Base-by-base conservation (phyloP, 2,888 invertebrate genomes). In the Ormyrus nitidulus region DNA sequence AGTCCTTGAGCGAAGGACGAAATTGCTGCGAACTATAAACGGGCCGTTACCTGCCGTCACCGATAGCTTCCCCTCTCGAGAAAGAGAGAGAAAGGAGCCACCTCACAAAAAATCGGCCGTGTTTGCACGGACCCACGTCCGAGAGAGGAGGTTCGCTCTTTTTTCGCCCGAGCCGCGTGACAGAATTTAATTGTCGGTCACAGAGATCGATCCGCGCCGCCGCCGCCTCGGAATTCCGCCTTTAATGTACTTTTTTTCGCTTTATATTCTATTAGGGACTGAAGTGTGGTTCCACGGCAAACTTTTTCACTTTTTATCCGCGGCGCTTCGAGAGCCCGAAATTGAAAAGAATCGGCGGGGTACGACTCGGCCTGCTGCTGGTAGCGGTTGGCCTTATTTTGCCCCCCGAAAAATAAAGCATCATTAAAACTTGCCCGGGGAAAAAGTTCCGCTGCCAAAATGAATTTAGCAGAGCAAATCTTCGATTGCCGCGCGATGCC, bases 1-100 rank as follows among this genome's bases (percentile, higher is more conserved):
- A 56, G 65, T 51, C 66, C 75, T 75, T 66, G 71, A 75, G 58
- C 48, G 59, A 59, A 75, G 71, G 54, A 64, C 65, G 53, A 76
- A 80, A 75, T 80, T 75, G 79, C 75, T 49, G 54, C 46, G 44
- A 8, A 34, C 70, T 70, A 65, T 71, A 70, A 66, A 65, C 49
- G 71, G 59, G n/a, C n/a, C 34, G 61, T 77, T 72, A 66, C 71
- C 65, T 64, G 10, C n/a, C 46, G 48, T 34, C 49, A n/a, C 49
- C 68, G 54, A 75, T 70, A 59, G 53, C 70, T 70, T 69, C 70
- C 44, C 7, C 46, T 1, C 19, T 19, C 19, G 19, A 19, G 19
- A 19, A 1, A 19, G 19, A 19, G 1, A 19, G 19, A 19, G 19
- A 19, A 1, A 19, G 19, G 19, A 2, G 19, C 19, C 19, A 19